phyloP scores from a whole-genome alignment of 2,888 invertebrate genomes.

The Machimus atricapillus region DNA sequence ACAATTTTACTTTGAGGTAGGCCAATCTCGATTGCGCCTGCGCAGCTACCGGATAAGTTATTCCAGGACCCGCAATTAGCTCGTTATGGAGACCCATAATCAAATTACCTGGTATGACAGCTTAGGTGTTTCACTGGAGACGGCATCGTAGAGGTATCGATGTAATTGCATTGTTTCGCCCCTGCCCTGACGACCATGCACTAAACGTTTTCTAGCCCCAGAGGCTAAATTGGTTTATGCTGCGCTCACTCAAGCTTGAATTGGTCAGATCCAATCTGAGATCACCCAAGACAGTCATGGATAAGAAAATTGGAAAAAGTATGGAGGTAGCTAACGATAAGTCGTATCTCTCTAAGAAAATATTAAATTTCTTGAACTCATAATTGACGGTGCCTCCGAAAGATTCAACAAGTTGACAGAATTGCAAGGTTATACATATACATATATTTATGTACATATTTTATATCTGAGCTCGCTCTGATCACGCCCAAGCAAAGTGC shows the following conservation, averaged over 20 bases:
- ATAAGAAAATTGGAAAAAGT: conserved; percentile 1
- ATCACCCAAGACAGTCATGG: conserved; percentile 2
- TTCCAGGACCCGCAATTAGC: conserved; percentile 30
- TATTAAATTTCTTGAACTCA: conserved; percentile 27
- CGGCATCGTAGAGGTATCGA: neutral
- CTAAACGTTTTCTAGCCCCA: conserved; percentile 32
- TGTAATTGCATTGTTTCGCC: conserved; percentile 25
- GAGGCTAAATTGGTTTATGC: conserved; percentile 6
- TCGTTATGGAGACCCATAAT: conserved; percentile 27
- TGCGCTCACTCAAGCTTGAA: neutral
- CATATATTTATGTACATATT: neutral
- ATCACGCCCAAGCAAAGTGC: neutral
- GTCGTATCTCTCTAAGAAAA: neutral
- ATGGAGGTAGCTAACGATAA: neutral
- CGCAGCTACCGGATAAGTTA: neutral
- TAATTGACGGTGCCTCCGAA: conserved; percentile 1
- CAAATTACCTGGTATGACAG: conserved; percentile 28
- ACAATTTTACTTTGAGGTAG: neutral
- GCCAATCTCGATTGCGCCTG: neutral
- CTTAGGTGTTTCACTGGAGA: neutral
- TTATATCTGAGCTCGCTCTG: neutral
- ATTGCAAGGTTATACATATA: neutral
- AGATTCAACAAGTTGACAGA: conserved; percentile 4
- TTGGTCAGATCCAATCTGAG: neutral
- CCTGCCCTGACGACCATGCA: neutral